phyloP scores from a whole-genome alignment of 2,797 vertebrate species.

The Poliocrania exsul region DNA sequence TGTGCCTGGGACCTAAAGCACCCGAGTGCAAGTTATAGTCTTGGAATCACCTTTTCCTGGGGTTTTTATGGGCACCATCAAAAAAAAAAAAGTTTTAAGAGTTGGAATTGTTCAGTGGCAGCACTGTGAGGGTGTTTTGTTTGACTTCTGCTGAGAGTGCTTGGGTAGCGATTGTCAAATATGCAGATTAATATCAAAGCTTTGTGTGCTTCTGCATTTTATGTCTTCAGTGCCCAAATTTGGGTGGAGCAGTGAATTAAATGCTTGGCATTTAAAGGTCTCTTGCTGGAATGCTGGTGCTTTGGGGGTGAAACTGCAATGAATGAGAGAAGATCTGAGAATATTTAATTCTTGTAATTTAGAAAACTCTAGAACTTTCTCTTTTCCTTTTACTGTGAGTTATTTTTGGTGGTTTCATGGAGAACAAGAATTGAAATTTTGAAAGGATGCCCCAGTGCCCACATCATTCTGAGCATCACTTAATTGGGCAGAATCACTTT shows the following conservation, averaged over 20 bases:
- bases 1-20: conserved; percentile 86
- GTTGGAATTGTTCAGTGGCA: conserved; percentile 45
- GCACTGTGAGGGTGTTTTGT: conserved; percentile 4
- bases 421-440: background rate
- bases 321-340: background rate
- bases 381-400: background rate
- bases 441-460: background rate
- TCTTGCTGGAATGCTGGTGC: background rate
- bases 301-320: background rate
- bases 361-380: background rate
- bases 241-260: background rate
- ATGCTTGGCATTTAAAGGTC: background rate
- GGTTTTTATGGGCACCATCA: conserved; percentile 71
- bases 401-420: background rate
- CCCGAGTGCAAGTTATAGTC: conserved; percentile 74
- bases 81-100: conserved; percentile 73
- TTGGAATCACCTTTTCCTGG: conserved; percentile 70
- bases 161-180: background rate
- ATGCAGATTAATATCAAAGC: background rate
- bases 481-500: background rate
- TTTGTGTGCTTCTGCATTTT: background rate
- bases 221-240: background rate
- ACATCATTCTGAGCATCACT: background rate
- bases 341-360: background rate
- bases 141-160: background rate